These are phyloP conservation scores for Anadara kagoshimensis DNA, from an alignment of 1,140 invertebrate species.

Conservation along the genomic window DNA sequence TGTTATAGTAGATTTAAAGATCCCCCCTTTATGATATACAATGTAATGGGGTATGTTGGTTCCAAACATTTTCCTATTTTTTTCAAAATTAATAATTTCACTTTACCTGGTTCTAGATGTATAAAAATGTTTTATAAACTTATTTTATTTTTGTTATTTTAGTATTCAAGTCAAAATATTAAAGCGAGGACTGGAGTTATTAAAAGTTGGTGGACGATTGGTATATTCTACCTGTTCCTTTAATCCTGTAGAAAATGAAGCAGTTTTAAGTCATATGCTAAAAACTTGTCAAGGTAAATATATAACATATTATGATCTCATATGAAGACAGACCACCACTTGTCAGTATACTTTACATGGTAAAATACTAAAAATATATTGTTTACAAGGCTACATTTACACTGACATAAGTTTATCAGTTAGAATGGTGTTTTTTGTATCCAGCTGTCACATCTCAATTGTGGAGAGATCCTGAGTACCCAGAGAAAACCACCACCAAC, in stretches of 20 bases:
- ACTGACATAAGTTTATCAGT: neutral
- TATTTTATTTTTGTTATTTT: slow-evolving; percentile 24
- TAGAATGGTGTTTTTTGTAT: neutral
- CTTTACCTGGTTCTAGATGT: neutral
- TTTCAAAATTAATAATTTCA: neutral
- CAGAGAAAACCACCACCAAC: no score
- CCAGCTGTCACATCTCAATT: neutral
- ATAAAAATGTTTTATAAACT: neutral
- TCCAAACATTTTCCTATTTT: no score
- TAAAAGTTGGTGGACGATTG: slow-evolving; percentile 91
- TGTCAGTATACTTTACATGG: no score
- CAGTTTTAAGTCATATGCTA: slow-evolving; percentile 91
- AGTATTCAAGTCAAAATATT: slow-evolving; percentile 94
- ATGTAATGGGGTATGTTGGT: no score
- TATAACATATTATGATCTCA: neutral
- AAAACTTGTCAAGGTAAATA: slow-evolving; percentile 80
- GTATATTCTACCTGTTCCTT: slow-evolving; percentile 99
- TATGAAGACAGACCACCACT: no score
- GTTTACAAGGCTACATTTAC: neutral
- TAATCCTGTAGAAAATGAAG: slow-evolving; percentile 98
- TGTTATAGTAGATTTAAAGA: no score
- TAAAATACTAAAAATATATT: no score
- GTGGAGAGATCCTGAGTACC: neutral
- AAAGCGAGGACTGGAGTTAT: slow-evolving; percentile 89
- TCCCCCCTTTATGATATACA: no score